Percentiles rank a stretch among this genome's conserved stretches.
Conservation (phyloP, 2,797 vertebrate species). For the Odontamblyopus lacepedii region DNA sequence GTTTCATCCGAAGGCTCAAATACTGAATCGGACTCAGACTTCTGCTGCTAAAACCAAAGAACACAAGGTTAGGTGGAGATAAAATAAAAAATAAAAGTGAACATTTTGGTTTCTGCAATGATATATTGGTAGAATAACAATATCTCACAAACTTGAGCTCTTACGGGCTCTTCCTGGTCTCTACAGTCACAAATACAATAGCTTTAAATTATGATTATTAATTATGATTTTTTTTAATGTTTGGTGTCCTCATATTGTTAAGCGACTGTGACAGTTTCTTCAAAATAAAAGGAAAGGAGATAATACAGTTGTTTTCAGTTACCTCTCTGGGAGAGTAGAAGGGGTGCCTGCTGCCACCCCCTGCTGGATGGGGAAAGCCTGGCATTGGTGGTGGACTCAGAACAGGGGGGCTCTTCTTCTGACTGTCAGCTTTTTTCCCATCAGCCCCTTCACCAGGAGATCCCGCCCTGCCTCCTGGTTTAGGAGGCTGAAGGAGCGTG, state of each 20-base stretch:
- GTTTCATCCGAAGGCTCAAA: constrained; percentile 50
- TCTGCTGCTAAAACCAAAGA: constrained; percentile 51
- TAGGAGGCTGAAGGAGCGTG: constrained; percentile 73
- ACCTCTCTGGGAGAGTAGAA: constrained; percentile 73
- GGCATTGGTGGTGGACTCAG: constrained; percentile 58
- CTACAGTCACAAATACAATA: not conserved
- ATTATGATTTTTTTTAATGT: not conserved
- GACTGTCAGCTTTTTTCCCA: constrained; percentile 52
- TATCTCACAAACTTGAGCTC: not conserved
- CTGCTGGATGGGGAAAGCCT: constrained; percentile 54
- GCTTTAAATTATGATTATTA: no score
- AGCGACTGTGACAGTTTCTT: not conserved
- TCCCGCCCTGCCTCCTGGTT: constrained; percentile 63
- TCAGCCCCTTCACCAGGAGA: constrained; percentile 70
- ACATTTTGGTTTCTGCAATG: no score
- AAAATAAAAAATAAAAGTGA: not conserved
- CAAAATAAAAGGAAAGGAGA: not conserved
- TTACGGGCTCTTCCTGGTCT: not conserved
- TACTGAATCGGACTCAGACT: constrained; percentile 61
- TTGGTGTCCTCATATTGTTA: not conserved
- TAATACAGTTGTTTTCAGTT: not conserved
- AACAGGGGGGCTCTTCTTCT: constrained; percentile 55
- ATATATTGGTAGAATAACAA: not conserved
- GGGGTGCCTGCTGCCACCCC: constrained; percentile 58
- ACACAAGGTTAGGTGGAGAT: not conserved